These are phyloP conservation scores for Trichacis sp. DNA, from an alignment of 2,888 invertebrate species.

Conservation along the genomic window DNA sequence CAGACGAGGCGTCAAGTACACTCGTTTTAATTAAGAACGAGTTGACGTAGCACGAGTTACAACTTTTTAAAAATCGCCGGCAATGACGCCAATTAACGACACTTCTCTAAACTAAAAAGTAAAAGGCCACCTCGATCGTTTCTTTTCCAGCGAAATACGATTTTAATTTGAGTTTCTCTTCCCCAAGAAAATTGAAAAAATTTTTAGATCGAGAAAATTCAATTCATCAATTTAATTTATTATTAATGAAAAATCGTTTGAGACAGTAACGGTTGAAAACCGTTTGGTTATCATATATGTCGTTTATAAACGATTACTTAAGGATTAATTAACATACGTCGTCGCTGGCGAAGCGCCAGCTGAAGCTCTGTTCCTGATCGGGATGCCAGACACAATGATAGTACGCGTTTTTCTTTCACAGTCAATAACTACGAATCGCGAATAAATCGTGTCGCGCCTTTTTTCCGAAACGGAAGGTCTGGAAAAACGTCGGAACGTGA, in stretches of 20 bases:
- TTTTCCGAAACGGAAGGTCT: neutral
- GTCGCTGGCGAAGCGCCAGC: conserved; percentile 20
- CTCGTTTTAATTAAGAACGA: no score
- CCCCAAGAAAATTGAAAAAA: no score
- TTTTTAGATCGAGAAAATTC: no score
- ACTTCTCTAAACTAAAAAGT: no score
- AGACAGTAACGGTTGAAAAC: conserved; percentile 30
- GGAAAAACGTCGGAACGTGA: no score
- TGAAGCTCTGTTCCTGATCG: neutral
- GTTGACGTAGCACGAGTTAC: no score
- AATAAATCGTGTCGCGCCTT: neutral
- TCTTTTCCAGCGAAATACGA: no score
- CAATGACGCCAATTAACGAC: no score
- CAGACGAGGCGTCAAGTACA: no score
- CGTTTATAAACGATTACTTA: conserved; percentile 30
- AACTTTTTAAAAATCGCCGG: no score
- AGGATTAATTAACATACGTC: conserved; percentile 33
- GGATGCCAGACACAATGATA: neutral
- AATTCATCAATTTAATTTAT: conserved; percentile 16
- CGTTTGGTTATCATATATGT: conserved; percentile 34
- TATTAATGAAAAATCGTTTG: conserved; percentile 26
- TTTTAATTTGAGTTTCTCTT: no score
- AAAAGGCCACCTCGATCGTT: no score
- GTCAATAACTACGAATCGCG: neutral
- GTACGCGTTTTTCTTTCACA: neutral